Evolutionary conservation across 1,140 invertebrate genomes (phyloP), one percentile per base, ranked within the genome.

Genomic region (Tetramorium simillimum): DNA sequence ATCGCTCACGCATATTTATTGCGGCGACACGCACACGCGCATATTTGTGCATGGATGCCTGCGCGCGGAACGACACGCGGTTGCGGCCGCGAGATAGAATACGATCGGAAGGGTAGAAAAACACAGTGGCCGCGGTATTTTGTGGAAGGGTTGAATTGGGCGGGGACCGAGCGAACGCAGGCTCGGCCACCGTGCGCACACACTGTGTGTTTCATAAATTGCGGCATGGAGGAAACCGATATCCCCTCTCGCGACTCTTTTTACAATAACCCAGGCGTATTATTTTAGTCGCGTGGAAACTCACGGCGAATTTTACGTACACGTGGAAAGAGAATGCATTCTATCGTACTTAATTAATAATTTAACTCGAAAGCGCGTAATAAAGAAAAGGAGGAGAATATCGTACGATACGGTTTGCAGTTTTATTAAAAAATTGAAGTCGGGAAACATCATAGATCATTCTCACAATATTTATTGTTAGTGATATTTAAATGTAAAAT

Each of bases 41-140:
- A 53, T 60, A 75, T 78, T 85, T 77, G 62, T 51, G 58, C 58
- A 62, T 10, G 73, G 72, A 85, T 58, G 16, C 67, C 76, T 69
- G 43, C 73, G 73, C 49, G 53, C 63, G 58, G 60, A 78, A 62
- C 87, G 89, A 90, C 81, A 90, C 62, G 43, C 58, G 56, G 72
- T 86, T 86, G 69, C 65, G 49, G 28, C 62, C 63, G 81, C 60
- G 81, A 75, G 53, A 88, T 80, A 82, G 86, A 87, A 85, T 85
- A 86, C 77, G 81, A 73, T 49, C 77, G 58, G n/a, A 77, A 75
- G 80, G 85, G 86, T 60, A 78, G 82, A 76, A 76, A 86, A 90
- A 89, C 80, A 82, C 90, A 87, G 76, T 88, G 76, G 73, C 82
- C 58, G 78, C 65, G 82, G 72, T 51, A 62, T 60, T 80, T 88